Conservation (phyloP, 2,888 invertebrate genomes). For the Eupithecia vulgata region DNA sequence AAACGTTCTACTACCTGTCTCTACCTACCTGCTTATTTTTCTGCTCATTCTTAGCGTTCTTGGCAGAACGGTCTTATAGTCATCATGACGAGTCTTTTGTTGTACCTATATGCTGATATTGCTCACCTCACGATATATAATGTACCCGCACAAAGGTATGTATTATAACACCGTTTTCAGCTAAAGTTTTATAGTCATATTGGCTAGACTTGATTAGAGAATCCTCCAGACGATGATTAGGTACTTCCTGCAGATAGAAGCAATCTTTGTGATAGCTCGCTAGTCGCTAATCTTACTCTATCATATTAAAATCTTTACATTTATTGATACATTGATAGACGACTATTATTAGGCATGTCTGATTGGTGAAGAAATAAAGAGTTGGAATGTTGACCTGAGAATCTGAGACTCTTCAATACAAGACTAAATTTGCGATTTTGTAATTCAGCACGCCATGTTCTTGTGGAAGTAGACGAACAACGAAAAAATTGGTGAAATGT, state of each 20-base stretch:
- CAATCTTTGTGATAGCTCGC: background rate
- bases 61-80: no score
- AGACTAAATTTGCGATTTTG: background rate
- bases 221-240: background rate
- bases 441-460: no score
- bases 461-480: no score
- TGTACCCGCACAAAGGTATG: no score
- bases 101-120: no score
- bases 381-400: background rate
- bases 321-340: background rate
- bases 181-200: background rate
- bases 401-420: background rate
- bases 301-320: background rate
- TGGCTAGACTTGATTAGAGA: conserved; percentile 3
- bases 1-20: no score
- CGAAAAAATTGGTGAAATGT: no score
- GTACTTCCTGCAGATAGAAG: background rate
- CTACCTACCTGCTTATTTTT: no score
- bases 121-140: no score
- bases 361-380: background rate
- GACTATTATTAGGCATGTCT: background rate
- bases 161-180: background rate
- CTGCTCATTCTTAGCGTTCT: no score
- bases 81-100: no score
- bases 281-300: background rate